Conservation (phyloP, 2,888 invertebrate genomes). For the Scotopteryx bipunctaria region DNA sequence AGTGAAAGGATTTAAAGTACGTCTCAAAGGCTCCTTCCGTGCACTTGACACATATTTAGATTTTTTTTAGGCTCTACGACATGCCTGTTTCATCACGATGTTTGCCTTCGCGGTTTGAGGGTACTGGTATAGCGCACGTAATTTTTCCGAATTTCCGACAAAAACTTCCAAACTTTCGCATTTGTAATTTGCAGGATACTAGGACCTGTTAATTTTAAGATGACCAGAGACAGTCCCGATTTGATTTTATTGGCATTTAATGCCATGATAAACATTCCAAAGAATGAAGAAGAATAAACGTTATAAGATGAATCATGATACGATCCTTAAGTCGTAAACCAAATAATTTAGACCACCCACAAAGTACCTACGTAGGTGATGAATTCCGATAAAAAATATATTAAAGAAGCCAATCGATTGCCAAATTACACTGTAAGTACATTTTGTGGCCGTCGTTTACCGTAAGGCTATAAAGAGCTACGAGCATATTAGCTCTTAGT, state of each 20-base stretch:
- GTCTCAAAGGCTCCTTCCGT: no score
- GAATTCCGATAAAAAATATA: slow-evolving; percentile 1
- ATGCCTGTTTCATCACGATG: no score
- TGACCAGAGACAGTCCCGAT: background rate
- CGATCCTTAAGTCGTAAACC: slow-evolving; percentile 15
- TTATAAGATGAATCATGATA: slow-evolving; percentile 22
- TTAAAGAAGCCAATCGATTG: slow-evolving; percentile 3
- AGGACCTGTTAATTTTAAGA: background rate
- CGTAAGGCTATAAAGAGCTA: slow-evolving; percentile 20
- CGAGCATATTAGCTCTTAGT: slow-evolving; percentile 11
- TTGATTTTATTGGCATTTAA: slow-evolving; percentile 10
- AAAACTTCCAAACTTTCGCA: background rate
- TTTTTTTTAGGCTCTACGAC: no score
- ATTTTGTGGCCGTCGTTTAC: slow-evolving; percentile 20
- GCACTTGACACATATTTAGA: no score
- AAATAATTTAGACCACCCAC: slow-evolving; percentile 22
- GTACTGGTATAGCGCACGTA: no score
- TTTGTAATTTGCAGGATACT: no score
- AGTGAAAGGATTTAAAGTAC: no score
- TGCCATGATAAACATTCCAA: slow-evolving; percentile 16
- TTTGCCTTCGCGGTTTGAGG: no score
- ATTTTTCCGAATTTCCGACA: no score
- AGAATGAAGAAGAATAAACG: slow-evolving; percentile 13
- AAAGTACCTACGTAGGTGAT: background rate
- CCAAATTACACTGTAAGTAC: slow-evolving; percentile 7